phyloP scores from a whole-genome alignment of 2,113 vertebrate species.

The Larimichthys polyactis region DNA sequence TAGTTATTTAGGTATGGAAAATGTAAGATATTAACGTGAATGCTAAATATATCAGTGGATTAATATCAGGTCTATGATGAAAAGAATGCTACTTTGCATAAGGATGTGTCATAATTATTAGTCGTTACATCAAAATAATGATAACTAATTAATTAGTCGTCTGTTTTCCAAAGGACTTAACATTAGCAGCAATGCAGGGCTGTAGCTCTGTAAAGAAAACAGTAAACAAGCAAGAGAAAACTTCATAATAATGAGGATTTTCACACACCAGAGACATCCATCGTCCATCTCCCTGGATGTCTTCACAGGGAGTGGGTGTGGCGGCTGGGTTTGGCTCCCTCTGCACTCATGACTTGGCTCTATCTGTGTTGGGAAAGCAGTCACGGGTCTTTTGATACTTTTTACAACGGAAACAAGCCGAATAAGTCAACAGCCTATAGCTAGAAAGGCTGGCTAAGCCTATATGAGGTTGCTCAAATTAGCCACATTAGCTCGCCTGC shows the following conservation, averaged over 20 bases:
- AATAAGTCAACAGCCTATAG: neutral
- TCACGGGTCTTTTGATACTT: slow-evolving; percentile 18
- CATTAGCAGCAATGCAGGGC: neutral
- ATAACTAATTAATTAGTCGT: neutral
- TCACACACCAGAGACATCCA: slow-evolving; percentile 93
- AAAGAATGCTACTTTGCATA: neutral
- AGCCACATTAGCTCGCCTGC: slow-evolving; percentile 69
- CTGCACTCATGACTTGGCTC: slow-evolving; percentile 84
- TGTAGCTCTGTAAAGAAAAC: neutral
- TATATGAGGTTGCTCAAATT: slow-evolving; percentile 30
- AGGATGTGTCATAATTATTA: neutral
- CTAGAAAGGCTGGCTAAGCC: slow-evolving; percentile 5
- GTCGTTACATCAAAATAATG: neutral
- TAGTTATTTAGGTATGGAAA: neutral
- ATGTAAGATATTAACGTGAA: neutral
- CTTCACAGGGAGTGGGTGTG: slow-evolving; percentile 85
- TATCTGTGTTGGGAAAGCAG: slow-evolving; percentile 50
- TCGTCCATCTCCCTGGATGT: slow-evolving; percentile 90
- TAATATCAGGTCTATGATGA: neutral
- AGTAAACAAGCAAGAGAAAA: neutral
- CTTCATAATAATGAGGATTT: neutral
- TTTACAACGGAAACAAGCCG: slow-evolving; percentile 12
- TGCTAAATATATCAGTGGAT: neutral
- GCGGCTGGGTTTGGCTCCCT: slow-evolving; percentile 89
- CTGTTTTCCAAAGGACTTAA: neutral